Base-by-base conservation (phyloP, 2,797 vertebrate genomes). In the Lophius americanus region DNA sequence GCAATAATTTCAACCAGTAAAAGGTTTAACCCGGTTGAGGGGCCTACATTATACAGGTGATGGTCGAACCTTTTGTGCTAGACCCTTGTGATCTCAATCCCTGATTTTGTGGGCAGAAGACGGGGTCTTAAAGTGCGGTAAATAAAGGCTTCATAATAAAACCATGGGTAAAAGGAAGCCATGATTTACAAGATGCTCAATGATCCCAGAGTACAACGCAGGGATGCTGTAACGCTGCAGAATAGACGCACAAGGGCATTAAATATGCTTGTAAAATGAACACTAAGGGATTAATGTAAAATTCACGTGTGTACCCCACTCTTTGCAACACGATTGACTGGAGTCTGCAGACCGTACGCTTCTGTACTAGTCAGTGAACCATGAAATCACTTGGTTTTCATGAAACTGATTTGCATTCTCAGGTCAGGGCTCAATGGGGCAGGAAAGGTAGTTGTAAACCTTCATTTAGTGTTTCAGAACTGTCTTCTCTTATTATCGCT, bases 361-460 rank as follows among this genome's bases (percentile, higher is more conserved):
- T 85, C 70, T 84, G 76, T 76, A 66, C 73, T 60, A 81, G 65
- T 23, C 78, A 66, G 75, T 77, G 79, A 85, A 85, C 76, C 82
- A 49, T 90, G 81, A 90, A 92, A 91, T 91, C 85, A 84, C 82
- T 89, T 73, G 73, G 78, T 87, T 91, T 88, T 85, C 81, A 78
- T 74, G 75, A 77, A 83, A 68, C 78, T 68, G 36, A 87, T 88
- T 85, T 89, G 79, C 86, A 86, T 86, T 83, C 70, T 74, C 75
- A 81, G 88, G 88, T 91, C 84, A 82, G 89, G 85, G 79, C 85
- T 87, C 90, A 90, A 72, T 90, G 87, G 85, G 79, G 64, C 85
- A 85, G 68, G 69, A 51, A 73, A 83, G 82, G 82, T 70, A 81
- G 81, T 70, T 81, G 85, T 86, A 86, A 84, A 76, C 77, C 82